Evolutionary conservation across 2,797 vertebrate genomes (phyloP), one percentile per base, ranked within the genome.

Genomic region (Pantherophis alleghaniensis): DNA sequence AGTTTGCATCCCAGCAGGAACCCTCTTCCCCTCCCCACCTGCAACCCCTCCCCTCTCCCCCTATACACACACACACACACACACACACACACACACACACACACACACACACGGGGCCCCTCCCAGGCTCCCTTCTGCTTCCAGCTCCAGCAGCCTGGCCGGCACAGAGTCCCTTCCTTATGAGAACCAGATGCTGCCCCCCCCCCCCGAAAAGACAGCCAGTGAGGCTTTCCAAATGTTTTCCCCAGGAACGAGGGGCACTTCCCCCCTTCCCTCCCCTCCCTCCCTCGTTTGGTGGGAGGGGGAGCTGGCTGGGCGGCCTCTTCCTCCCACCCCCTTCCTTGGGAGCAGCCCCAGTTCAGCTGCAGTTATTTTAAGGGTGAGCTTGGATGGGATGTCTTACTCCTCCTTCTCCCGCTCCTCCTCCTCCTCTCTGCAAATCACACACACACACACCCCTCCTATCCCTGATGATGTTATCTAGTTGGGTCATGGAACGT

Each of bases 141-240:
- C 24, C 63, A 61, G 11, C 56, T 18, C 60, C 88, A 42, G 0
- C 42, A 6, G n/a, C 87, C 56, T 47, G 26, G n/a, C 18, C 51
- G 2, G 47, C 47, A 0, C 66, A 93, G 92, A 93, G 90, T 12
- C 18, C 66, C 91, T 94, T 94, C 66, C 91, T 94, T 94, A 94
- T 94, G 93, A 92, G 91, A 94, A 92, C 89, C 93, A 94, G 93
- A 94, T 94, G 93, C 51, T 91, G 4, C 0, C 7, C 24, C 60
- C 0, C 12, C 0, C 7, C 86, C 47, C 91, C 91, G 91, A 66
- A 91, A 92, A 90, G 87, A 0, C 18, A 59, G 89, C 20, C 57
- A 47, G 11, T 0, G 5, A 59, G 57, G 1, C 86, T 56, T 88
- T 94, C 89, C 89, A 91, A 94, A 94, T 92, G 91, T 86, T 87